These are phyloP conservation scores for Nyctalus aviator DNA, from an alignment of 2,797 vertebrate genomes.

Conservation along the genomic window DNA sequence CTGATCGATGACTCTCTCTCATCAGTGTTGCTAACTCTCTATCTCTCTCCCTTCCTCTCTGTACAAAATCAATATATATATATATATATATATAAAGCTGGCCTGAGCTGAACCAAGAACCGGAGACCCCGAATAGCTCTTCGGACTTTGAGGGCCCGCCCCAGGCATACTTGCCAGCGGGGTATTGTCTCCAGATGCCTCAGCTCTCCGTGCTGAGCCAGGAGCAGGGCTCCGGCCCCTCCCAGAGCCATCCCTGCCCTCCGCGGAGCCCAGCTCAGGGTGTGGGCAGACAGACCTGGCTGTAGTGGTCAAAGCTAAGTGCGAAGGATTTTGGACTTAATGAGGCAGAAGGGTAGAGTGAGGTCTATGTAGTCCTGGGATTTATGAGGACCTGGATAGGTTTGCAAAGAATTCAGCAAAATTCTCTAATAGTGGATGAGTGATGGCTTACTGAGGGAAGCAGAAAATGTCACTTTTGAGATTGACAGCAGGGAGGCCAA, in stretches of 20 bases:
- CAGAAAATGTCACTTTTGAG: slow-evolving; percentile 30
- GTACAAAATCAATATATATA: no score
- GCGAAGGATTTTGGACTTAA: neutral
- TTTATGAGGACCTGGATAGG: neutral
- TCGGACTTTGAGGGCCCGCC: neutral
- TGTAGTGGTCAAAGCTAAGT: neutral
- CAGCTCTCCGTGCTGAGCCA: neutral
- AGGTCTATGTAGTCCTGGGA: neutral
- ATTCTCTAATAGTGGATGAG: neutral
- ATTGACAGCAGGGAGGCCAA: neutral
- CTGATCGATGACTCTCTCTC: no score
- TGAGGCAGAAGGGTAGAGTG: neutral
- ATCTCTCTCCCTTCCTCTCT: no score
- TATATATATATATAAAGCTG: neutral
- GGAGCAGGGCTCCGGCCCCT: neutral
- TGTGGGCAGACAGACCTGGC: neutral
- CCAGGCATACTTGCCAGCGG: neutral
- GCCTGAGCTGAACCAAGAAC: neutral
- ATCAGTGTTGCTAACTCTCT: no score
- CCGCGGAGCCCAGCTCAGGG: neutral
- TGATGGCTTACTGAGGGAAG: neutral
- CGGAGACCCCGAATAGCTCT: neutral
- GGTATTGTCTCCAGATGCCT: neutral
- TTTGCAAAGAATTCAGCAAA: neutral
- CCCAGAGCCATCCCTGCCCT: neutral